phyloP scores from a whole-genome alignment of 2,888 invertebrate species.

The Herminia tarsipennalis region DNA sequence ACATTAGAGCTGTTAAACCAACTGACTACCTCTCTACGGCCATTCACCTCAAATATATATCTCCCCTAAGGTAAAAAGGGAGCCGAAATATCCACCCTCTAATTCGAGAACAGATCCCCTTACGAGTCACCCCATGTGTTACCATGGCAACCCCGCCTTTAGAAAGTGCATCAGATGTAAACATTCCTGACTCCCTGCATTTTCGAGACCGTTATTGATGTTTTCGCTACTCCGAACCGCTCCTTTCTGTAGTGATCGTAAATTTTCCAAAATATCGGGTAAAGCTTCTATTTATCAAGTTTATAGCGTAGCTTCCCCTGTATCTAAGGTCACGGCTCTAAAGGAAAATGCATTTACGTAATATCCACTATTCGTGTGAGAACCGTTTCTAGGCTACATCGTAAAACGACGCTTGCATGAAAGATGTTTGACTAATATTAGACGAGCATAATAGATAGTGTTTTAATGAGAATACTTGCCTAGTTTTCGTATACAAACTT shows the following conservation, averaged over 20 bases:
- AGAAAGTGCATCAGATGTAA: conserved; percentile 57
- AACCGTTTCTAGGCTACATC: conserved; percentile 36
- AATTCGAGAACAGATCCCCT: conserved; percentile 68
- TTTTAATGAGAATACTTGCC: too few relatives aligned
- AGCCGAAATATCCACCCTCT: conserved; percentile 80
- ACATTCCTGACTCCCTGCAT: conserved; percentile 64
- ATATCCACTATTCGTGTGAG: conserved; percentile 35
- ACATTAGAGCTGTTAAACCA: conserved; percentile 45
- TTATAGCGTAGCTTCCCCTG: conserved; percentile 57
- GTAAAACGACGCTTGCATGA: too few relatives aligned
- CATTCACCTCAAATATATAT: conserved; percentile 80
- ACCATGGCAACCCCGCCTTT: conserved; percentile 48
- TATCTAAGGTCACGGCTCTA: conserved; percentile 62
- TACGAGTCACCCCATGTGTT: conserved; percentile 57
- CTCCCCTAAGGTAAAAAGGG: conserved; percentile 77
- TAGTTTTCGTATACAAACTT: too few relatives aligned
- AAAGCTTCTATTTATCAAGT: conserved; percentile 74
- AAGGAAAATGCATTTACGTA: conserved; percentile 57
- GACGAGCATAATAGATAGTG: too few relatives aligned
- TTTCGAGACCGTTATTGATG: conserved; percentile 71
- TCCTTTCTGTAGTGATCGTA: conserved; percentile 65
- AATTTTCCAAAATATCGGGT: conserved; percentile 68
- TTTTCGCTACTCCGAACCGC: conserved; percentile 58
- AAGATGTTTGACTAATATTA: too few relatives aligned
- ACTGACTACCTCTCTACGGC: conserved; percentile 61